Conservation (phyloP, 2,797 vertebrate genomes). For the Antennarius maculatus region DNA sequence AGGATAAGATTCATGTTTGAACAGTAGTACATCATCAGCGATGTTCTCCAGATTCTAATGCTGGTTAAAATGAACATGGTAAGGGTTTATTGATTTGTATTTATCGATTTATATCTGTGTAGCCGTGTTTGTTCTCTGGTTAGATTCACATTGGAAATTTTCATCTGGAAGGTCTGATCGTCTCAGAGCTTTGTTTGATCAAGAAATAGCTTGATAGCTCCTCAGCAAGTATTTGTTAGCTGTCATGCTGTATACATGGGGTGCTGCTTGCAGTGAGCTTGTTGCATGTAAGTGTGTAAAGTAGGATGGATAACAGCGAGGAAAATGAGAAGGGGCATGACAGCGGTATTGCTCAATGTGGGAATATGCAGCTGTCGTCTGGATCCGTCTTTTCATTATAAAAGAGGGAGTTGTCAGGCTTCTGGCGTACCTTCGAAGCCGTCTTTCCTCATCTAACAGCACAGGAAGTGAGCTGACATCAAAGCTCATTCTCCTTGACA, state of each 20-base stretch:
- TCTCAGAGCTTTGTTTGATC: constrained; percentile 46
- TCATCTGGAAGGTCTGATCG: constrained; percentile 55
- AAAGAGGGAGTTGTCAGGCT: constrained; percentile 25
- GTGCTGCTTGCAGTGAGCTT: constrained; percentile 25
- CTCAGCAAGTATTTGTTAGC: constrained; percentile 49
- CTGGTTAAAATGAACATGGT: constrained; percentile 16
- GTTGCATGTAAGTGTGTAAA: constrained; percentile 23
- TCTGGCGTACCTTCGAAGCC: constrained; percentile 10
- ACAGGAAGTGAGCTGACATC: constrained; percentile 15
- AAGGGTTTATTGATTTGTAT: constrained; percentile 49
- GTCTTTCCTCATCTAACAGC: not conserved
- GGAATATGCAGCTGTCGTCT: not conserved
- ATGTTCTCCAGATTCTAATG: too few relatives aligned
- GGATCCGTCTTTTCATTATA: constrained; percentile 4
- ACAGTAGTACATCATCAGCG: too few relatives aligned
- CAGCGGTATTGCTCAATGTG: constrained; percentile 11
- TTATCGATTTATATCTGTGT: constrained; percentile 51
- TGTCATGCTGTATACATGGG: constrained; percentile 27
- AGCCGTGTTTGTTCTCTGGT: constrained; percentile 41
- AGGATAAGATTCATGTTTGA: too few relatives aligned
- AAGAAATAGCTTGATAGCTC: constrained; percentile 61
- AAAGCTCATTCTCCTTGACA: constrained; percentile 6
- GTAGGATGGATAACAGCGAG: constrained; percentile 24
- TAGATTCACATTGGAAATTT: constrained; percentile 45
- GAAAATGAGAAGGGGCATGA: constrained; percentile 45